Base-by-base conservation (phyloP, 2,797 vertebrate species). In the Falco berigora region DNA sequence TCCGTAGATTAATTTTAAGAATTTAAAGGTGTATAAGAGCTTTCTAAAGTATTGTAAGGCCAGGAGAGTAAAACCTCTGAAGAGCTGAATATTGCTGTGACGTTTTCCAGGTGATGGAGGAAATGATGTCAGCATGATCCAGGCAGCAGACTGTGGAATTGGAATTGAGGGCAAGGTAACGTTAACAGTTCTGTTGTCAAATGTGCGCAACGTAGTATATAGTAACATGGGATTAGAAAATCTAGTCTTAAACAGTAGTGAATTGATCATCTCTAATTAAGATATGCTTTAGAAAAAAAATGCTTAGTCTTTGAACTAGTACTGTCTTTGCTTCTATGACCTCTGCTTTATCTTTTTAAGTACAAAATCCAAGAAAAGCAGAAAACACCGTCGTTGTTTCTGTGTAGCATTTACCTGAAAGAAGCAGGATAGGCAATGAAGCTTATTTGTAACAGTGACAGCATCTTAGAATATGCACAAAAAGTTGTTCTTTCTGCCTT, bases 111-210 rank as follows among this genome's bases (percentile, higher is more conserved):
- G 98, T 94, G 98, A 98, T n/a, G 98, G 98, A 85, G 98, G 98
- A 78, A 98, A 98, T 38, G 98, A 98, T 56, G 98, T 98, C 76
- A 98, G 98, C 97, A 98, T 98, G 98, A 98, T 98, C 95, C 98
- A 98, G 90, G 97, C 98, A 53, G 97, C 98, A 76, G 98, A 99
- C 97, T 98, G 98, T 82, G 98, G 97, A 73, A 98, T 98, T 97
- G 99, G 99, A 96, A 98, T 98, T 61, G 97, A 98, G 96, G 98
- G 98, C 91, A 98, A 98, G 98, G 98, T 98, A 97, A 96, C 27
- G 44, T 69, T 86, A 38, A 68, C 32, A 34, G 32, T 75, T 93
- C 58, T 14, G 15, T 12, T 85, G 40, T 81, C 74, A 55, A 83
- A 55, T 68, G 11, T 32, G 15, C 74, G 36, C 30, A 24, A 50